These are phyloP conservation scores for Scyliorhinus canicula DNA, from an alignment of 2,797 vertebrate genomes.

Conservation along the genomic window DNA sequence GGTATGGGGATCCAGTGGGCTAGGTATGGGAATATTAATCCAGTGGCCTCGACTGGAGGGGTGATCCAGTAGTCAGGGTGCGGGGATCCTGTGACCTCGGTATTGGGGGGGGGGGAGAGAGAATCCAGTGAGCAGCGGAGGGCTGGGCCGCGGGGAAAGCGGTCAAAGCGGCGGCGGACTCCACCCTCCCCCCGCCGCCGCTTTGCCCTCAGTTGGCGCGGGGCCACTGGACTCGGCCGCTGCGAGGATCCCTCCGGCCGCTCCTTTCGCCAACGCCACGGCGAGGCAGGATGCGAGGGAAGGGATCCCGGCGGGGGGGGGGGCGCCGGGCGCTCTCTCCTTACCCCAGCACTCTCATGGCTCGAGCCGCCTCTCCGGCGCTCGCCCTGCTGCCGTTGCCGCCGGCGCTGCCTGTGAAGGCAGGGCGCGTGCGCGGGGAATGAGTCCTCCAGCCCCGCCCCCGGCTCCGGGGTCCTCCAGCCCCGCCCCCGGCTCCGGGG, in stretches of 20 bases:
- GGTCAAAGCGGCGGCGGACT: not conserved
- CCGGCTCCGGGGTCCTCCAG: not conserved
- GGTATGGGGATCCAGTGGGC: too few relatives aligned
- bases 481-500: too few relatives aligned
- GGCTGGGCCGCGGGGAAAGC: not conserved
- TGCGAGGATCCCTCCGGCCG: not conserved
- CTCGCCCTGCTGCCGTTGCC: slow-evolving; percentile 18
- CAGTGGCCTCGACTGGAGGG: too few relatives aligned
- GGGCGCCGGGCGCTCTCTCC: not conserved
- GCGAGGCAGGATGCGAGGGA: too few relatives aligned
- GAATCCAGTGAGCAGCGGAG: not conserved
- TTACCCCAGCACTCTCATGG: slow-evolving; percentile 23
- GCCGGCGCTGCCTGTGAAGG: not conserved
- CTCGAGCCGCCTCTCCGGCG: not conserved
- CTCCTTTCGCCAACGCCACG: not conserved
- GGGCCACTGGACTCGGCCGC: not conserved
- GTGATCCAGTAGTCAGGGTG: not conserved
- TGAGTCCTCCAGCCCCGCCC: not conserved
- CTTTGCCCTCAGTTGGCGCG: too few relatives aligned
- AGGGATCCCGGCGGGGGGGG: not conserved
- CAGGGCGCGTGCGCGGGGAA: not conserved
- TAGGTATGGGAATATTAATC: too few relatives aligned
- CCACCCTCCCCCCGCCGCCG: not conserved
- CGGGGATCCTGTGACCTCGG: not conserved
- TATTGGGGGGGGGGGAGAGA: not conserved